Evolutionary conservation across 2,113 vertebrate genomes (phyloP).

Genomic region (Sus scrofa): DNA sequence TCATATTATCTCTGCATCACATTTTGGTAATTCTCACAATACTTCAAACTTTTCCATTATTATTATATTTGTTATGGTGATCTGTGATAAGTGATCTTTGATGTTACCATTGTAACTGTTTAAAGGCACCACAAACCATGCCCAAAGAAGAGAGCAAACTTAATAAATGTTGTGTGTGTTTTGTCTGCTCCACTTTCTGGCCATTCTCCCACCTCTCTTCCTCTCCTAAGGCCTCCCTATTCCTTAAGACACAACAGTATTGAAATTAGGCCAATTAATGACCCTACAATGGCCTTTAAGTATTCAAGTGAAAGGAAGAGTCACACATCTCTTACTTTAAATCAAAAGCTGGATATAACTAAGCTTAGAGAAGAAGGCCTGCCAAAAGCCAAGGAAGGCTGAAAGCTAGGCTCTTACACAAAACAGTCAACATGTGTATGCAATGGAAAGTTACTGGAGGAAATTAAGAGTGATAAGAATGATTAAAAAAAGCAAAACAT

Average conservation of each 20-base stretch:
- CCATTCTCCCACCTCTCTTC: neutral
- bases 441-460: neutral
- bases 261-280: neutral
- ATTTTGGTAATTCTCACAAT: neutral
- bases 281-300: neutral
- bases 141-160: too few species aligned
- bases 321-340: neutral
- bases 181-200: neutral
- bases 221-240: neutral
- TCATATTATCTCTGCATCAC: neutral
- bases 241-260: neutral
- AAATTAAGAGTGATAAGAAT: neutral
- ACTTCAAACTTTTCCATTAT: neutral
- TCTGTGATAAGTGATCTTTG: neutral
- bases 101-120: neutral
- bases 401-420: neutral
- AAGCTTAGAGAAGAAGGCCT: neutral
- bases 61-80: neutral
- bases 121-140: fast-evolving
- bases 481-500: neutral
- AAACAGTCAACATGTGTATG: neutral
- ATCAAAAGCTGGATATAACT: neutral
- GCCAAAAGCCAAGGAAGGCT: neutral
- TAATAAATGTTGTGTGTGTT: neutral
- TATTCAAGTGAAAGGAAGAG: neutral